Percentiles rank a stretch among this genome's conserved stretches.
phyloP scores from a whole-genome alignment of 2,797 vertebrate species.

The Serranus cabrilla region DNA sequence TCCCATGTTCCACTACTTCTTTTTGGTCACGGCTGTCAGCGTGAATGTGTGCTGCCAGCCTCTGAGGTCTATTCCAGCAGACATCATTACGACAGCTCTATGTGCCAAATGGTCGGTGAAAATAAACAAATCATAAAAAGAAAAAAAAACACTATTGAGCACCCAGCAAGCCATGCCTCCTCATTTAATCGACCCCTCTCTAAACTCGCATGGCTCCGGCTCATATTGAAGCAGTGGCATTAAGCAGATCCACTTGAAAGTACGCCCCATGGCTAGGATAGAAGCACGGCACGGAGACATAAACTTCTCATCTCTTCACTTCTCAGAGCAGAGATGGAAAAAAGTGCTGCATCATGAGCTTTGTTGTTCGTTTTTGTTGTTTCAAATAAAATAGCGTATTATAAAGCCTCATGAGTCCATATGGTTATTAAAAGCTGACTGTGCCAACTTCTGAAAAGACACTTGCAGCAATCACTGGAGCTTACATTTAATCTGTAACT shows the following conservation, averaged over 20 bases:
- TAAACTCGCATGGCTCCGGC: slow-evolving; percentile 22
- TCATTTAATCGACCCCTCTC: slow-evolving; percentile 33
- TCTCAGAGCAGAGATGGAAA: slow-evolving; percentile 18
- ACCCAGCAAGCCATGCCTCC: slow-evolving; percentile 21
- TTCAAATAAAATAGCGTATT: slow-evolving; percentile 26
- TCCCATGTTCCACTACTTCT: slow-evolving; percentile 67
- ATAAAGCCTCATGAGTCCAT: slow-evolving; percentile 27
- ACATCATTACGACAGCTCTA: slow-evolving; percentile 46
- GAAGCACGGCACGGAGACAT: slow-evolving; percentile 28
- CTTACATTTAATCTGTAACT: slow-evolving; percentile 29
- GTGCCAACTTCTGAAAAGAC: slow-evolving; percentile 26
- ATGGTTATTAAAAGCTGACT: slow-evolving; percentile 45
- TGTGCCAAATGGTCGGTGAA: slow-evolving; percentile 41
- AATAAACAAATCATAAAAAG: slow-evolving; percentile 63
- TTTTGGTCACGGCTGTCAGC: slow-evolving; percentile 62
- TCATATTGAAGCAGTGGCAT: slow-evolving; percentile 42
- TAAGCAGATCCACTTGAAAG: slow-evolving; percentile 62
- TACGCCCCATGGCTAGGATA: slow-evolving; percentile 48
- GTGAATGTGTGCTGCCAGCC: slow-evolving; percentile 46
- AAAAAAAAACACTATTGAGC: slow-evolving; percentile 36
- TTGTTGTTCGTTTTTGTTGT: slow-evolving; percentile 31
- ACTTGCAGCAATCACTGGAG: slow-evolving; percentile 21
- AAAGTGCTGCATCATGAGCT: slow-evolving; percentile 42
- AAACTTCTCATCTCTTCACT: slow-evolving; percentile 34
- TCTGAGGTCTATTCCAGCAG: slow-evolving; percentile 53